Base-by-base conservation (phyloP, 2,888 invertebrate species). In the Drosophila nr. fundita region DNA sequence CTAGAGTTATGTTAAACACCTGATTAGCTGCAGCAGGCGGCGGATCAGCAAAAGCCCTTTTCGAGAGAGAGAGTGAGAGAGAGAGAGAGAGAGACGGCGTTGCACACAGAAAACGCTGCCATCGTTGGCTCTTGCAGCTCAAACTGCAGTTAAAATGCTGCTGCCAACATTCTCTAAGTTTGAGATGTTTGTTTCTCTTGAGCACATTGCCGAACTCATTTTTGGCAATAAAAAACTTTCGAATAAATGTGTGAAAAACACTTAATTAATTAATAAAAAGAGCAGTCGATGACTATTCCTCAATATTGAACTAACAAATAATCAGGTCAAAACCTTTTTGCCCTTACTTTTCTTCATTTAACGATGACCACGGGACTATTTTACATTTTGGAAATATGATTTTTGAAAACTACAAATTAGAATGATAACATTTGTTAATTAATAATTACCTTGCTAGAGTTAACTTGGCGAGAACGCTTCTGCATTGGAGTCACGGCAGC, bases 401-500 rank as follows among this genome's bases (percentile, higher is more conserved):
- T 42, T 21, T 42, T 42, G 42, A 42, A 42, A 11, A 13, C 6
- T 15, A 8, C 2, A 24, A 15, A 8, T 15, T 8, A 24, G 13
- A 45, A 24, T 24, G 4, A 21, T 21, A 15, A 13, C 1, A 21
- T 13, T 13, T 4, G 2, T 45, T 24, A 45, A 15, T 24, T 24
- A 8, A 45, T 15, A 45, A 24, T 24, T n/a, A 55, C 55, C 38
- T 55, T 55, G 78, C 75, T 86, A 42, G 76, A 76, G 30, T 62
- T 71, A 7, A 57, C 6, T 13, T 73, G 77, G 2, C 75, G 84
- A 32, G 69, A 58, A 13, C 77, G 76, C 45, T 88, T 87, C 42
- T 79, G 89, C 32, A 81, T 88, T n/a, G 91, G 91, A 2, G 88
- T 83, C 5, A 91, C 87, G 0, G 91, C 84, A 2, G 91, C 91